Evolutionary conservation across 2,113 vertebrate species (phyloP), one percentile per base, ranked within the genome.

Genomic region (Uria lomvia): DNA sequence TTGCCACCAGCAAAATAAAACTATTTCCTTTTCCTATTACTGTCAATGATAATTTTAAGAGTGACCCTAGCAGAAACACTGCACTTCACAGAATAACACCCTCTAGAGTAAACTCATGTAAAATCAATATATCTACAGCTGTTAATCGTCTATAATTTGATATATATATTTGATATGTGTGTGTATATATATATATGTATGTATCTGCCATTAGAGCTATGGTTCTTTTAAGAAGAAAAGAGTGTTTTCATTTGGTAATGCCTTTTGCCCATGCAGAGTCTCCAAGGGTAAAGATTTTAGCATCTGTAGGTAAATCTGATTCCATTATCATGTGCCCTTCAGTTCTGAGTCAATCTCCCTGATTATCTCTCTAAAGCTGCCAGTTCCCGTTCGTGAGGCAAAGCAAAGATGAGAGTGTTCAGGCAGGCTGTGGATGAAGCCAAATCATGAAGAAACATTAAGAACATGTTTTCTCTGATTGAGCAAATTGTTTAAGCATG

Each of bases 361-460:
- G 94, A 96, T 95, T 86, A 96, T 91, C 92, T 92, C 68, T 88
- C 79, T 86, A 77, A 96, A 92, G 76, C 90, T 94, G 83, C 83
- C 94, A 76, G 89, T 70, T 94, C 62, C 86, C 79, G 56, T 92
- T 94, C 38, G 26, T 30, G 66, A 94, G 73, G 91, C 83, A 94
- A 82, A 85, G 94, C 70, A 89, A 91, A 91, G 91, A 96, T 67
- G 82, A 92, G 68, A 90, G n/a, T 56, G 24, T 90, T 95, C 66
- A 79, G 53, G 18, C 73, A 87, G 77, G 36, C 49, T 95, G 66
- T 73, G 42, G 74, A 85, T 62, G 70, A 55, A 87, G 89, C 42
- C 59, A 94, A 60, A 90, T 70, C 29, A 7, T 47, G 76, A 88
- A 86, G 77, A 82, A 87, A 76, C 29, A 18, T 65, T 91, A 89